Evolutionary conservation across 2,888 invertebrate genomes (phyloP).

Genomic region (Diaprepes abbreviatus): DNA sequence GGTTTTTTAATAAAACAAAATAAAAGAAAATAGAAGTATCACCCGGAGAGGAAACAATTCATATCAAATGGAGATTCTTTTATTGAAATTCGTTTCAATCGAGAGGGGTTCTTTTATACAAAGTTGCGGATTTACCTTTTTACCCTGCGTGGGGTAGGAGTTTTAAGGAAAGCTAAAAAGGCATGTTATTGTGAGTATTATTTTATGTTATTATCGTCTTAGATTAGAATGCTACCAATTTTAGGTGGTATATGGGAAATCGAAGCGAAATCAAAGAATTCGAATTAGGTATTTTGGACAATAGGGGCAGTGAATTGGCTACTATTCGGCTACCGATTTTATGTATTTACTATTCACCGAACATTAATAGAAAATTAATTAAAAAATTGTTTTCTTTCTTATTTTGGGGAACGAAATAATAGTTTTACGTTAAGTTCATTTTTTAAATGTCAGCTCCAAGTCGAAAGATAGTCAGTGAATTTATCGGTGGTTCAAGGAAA

Average conservation of each 20-base stretch:
- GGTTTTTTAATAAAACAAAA: conserved; percentile 25
- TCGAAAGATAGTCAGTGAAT: no score
- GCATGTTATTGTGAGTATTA: conserved; percentile 4
- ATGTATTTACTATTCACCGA: not conserved
- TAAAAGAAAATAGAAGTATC: conserved; percentile 35
- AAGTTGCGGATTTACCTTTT: conserved; percentile 19
- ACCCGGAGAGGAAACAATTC: conserved; percentile 41
- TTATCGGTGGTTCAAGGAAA: no score
- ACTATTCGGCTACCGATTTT: conserved; percentile 26
- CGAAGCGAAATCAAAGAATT: conserved; percentile 7
- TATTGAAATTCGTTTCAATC: conserved; percentile 39
- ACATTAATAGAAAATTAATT: not conserved
- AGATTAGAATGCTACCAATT: conserved; percentile 12
- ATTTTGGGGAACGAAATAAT: no score
- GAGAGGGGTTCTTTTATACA: conserved; percentile 27
- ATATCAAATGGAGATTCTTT: conserved; percentile 43
- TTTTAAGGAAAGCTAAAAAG: conserved; percentile 17
- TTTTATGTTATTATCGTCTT: not conserved
- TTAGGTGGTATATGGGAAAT: conserved; percentile 30
- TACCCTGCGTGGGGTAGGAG: conserved; percentile 33
- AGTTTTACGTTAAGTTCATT: no score
- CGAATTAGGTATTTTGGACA: not conserved
- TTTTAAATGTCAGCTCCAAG: no score
- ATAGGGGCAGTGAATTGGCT: conserved; percentile 5
- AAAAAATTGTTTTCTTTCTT: not conserved